Base-by-base conservation (phyloP, 2,113 vertebrate species). In the Prunella himalayana region DNA sequence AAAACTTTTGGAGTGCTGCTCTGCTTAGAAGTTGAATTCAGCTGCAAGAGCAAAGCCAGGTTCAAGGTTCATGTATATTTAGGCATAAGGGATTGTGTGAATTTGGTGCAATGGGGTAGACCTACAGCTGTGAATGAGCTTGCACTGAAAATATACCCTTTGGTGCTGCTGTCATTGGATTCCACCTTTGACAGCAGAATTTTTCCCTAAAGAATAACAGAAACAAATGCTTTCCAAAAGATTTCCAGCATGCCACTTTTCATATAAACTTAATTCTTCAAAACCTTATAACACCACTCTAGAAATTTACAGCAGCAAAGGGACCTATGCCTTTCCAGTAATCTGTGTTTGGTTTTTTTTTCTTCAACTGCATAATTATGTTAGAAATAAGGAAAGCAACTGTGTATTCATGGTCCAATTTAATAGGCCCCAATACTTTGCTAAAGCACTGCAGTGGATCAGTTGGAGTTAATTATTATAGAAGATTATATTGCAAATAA, bases 381-480 rank as follows among this genome's bases (percentile, higher is more conserved):
- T 90, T 94, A 82, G 92, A 97, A 97, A 97, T 96, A 96, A 94
- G 88, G 85, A 97, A 98, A 97, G 82, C 80, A 97, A 92, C 96
- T 96, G 78, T 91, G 72, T 91, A 95, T 96, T 97, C 96, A 90
- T 88, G 64, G 90, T 96, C 64, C 37, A 95, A 96, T 97, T 98
- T 98, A 98, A 98, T 89, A 96, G 90, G 83, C 91, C 92, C 41
- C 33, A 90, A 76, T 88, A 97, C 96, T 98, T 97, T 91, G 65
- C 94, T 97, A 96, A 97, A 97, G 94, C 91, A 96, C 96, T 95
- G 92, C 95, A 96, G 96, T 95, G 95, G 91, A 98, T 97, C 97
- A 96, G 66, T 82, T 97, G 94, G 93, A 98, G 95, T 97, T 98
- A 98, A 98, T 98, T 98, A 97, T 98, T 97, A 95, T 95, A 95